Percentiles rank a stretch among this genome's conserved stretches.
phyloP scores from a whole-genome alignment of 2,113 vertebrate genomes.

The Diadophis punctatus region DNA sequence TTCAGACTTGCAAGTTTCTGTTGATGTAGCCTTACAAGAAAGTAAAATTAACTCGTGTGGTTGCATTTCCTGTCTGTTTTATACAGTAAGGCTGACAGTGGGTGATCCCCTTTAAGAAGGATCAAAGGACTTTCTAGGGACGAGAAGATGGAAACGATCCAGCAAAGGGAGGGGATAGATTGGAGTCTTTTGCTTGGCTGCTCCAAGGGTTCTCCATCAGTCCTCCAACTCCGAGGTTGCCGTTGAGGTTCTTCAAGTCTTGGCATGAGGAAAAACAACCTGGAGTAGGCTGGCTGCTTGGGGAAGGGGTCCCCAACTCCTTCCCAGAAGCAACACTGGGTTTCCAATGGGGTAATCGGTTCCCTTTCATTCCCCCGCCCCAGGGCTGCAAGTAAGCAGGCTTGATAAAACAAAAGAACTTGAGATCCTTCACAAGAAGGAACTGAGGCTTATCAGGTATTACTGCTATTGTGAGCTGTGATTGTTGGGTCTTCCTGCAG shows the following conservation, averaged over 20 bases:
- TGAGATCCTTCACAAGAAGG: neutral
- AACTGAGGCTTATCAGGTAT: slow-evolving; percentile 2
- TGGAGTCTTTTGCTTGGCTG: neutral
- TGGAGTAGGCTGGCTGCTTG: neutral
- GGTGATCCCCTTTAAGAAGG: neutral
- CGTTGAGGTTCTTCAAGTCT: neutral
- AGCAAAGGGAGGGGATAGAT: neutral
- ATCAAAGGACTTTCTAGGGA: neutral
- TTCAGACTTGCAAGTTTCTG: neutral
- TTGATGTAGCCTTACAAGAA: neutral
- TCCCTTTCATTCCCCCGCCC: neutral
- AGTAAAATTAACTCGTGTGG: neutral
- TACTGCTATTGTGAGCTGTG: neutral
- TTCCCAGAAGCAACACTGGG: neutral
- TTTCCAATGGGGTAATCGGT: neutral
- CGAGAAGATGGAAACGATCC: neutral
- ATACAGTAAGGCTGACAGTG: neutral
- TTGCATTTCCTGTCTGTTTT: neutral
- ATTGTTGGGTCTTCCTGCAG: neutral
- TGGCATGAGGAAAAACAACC: neutral
- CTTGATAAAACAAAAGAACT: fast-evolving
- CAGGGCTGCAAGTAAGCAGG: neutral
- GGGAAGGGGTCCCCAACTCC: neutral
- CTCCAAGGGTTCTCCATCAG: neutral
- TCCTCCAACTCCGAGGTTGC: neutral